These are phyloP conservation scores for Heteropelma amictum DNA, from an alignment of 2,888 invertebrate species.

Conservation along the genomic window DNA sequence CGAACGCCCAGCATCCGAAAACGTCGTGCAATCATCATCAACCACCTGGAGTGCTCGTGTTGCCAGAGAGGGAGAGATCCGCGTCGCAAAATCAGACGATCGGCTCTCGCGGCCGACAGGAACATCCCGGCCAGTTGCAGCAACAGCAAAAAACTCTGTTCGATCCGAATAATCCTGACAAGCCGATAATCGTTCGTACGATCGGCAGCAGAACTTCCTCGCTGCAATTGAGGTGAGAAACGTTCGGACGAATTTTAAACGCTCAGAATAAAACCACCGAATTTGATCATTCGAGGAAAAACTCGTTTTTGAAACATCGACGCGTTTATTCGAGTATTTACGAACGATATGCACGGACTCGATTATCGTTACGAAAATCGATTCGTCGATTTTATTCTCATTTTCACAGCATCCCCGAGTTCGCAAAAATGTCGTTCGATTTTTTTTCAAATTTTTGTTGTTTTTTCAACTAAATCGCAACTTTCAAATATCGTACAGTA, in stretches of 20 bases:
- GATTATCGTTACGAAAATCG: too few species aligned
- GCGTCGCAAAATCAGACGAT: too few species aligned
- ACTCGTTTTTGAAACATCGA: too few species aligned
- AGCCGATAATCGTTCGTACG: slow-evolving; percentile 83
- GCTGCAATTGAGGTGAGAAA: slow-evolving; percentile 38
- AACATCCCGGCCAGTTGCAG: slow-evolving; percentile 56
- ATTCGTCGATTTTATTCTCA: too few species aligned
- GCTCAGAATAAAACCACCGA: too few species aligned
- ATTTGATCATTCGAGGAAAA: background rate
- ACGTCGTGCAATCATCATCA: slow-evolving; percentile 64
- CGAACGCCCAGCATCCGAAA: slow-evolving; percentile 58
- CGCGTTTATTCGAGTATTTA: too few species aligned
- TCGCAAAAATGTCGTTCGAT: too few species aligned
- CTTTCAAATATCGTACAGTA: too few species aligned
- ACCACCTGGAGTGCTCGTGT: slow-evolving; percentile 77
- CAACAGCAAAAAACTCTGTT: slow-evolving; percentile 80
- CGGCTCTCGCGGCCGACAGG: slow-evolving; percentile 63
- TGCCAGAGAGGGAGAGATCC: slow-evolving; percentile 71
- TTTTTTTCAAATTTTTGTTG: too few species aligned
- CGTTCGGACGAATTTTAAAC: background rate
- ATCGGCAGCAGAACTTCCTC: slow-evolving; percentile 75
- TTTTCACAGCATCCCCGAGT: too few species aligned
- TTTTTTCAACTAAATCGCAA: too few species aligned
- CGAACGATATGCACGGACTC: too few species aligned
- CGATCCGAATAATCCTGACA: slow-evolving; percentile 84